Conservation (phyloP, 2,113 vertebrate genomes). For the Nycticryphes semicollaris region DNA sequence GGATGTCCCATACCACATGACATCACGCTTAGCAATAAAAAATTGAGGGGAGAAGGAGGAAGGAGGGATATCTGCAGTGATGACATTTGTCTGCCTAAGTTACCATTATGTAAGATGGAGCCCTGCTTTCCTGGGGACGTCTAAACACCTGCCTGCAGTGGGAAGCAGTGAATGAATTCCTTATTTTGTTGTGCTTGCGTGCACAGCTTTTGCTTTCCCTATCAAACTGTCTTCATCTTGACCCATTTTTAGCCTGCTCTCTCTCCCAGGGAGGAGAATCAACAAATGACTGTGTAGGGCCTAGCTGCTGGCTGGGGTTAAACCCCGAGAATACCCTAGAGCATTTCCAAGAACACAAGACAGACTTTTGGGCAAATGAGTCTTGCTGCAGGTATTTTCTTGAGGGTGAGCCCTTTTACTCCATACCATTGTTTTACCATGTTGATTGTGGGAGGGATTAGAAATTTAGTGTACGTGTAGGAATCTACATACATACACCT, state of each 20-base stretch:
- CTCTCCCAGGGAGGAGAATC: background rate
- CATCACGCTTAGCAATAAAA: background rate
- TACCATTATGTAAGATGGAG: rapidly evolving
- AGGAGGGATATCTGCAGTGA: rapidly evolving
- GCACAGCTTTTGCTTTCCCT: background rate
- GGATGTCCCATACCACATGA: rapidly evolving
- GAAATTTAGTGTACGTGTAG: rapidly evolving
- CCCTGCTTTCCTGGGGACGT: background rate
- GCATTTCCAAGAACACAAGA: background rate
- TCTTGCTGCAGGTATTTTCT: background rate
- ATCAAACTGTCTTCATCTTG: background rate
- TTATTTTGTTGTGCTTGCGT: background rate
- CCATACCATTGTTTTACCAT: background rate
- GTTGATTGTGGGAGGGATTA: background rate
- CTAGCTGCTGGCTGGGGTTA: background rate
- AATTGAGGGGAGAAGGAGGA: too few relatives aligned
- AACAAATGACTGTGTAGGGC: rapidly evolving
- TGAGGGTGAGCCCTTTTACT: background rate
- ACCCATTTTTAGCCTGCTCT: background rate
- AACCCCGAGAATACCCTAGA: background rate
- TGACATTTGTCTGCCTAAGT: rapidly evolving
- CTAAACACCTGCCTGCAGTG: background rate
- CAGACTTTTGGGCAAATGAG: background rate
- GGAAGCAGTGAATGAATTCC: background rate
- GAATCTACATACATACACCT: background rate